A percentile compares a stretch with the other conserved stretches of the same genome.
phyloP scores from a whole-genome alignment of 2,113 vertebrate species.

The Malurus alboscapulatus region DNA sequence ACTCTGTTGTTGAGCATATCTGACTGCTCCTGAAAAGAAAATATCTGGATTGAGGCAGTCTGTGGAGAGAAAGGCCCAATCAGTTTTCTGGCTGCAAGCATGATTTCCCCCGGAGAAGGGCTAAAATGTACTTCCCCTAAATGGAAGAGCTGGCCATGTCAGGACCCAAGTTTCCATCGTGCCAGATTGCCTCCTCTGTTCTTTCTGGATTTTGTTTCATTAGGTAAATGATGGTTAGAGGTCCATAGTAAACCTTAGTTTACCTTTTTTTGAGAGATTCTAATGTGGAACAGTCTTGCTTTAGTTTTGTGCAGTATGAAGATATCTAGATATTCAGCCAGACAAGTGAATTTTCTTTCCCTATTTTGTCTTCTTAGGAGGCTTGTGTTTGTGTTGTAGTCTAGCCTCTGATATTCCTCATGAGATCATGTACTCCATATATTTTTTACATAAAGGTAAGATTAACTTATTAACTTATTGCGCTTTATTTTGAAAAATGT shows the following conservation, averaged over 20 bases:
- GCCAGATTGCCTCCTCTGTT: not conserved
- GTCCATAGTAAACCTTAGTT: not conserved
- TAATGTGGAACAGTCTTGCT: not conserved
- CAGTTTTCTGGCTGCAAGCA: not conserved
- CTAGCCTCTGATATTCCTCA: constrained; percentile 60
- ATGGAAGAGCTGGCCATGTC: not conserved
- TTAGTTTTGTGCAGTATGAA: not conserved
- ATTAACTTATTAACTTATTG: not conserved
- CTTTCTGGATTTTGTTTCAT: not conserved
- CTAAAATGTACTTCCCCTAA: not conserved
- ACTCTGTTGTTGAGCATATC: not conserved
- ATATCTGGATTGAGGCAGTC: not conserved
- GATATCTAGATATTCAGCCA: not conserved
- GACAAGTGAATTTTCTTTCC: not conserved
- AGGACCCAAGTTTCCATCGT: not conserved
- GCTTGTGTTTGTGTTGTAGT: constrained; percentile 87
- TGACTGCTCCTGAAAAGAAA: not conserved
- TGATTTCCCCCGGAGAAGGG: not conserved
- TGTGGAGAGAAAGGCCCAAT: not conserved
- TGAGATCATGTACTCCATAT: constrained; percentile 81
- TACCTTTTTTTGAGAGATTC: not conserved
- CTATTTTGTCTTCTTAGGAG: constrained; percentile 75
- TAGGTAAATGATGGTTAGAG: not conserved
- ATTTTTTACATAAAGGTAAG: constrained; percentile 89
- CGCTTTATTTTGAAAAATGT: not conserved